Evolutionary conservation across 2,888 invertebrate species (phyloP).

Genomic region (Eremobia ochroleuca): DNA sequence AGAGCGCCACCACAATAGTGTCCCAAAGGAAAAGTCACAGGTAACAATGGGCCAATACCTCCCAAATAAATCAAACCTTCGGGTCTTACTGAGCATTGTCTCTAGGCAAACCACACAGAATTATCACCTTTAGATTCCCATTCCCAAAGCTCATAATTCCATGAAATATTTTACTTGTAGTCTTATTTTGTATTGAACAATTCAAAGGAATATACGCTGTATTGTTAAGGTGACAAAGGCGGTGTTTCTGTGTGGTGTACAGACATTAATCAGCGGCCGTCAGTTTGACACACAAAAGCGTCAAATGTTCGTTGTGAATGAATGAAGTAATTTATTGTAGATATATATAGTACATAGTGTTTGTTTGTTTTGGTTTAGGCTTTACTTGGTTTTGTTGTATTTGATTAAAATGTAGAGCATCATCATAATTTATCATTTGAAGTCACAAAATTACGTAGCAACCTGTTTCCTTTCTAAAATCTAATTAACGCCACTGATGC

Average conservation of each 20-base stretch:
- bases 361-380: conserved; percentile 48
- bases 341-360: conserved; percentile 54
- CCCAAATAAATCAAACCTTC: conserved; percentile 70
- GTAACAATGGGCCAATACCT: conserved; percentile 69
- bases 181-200: conserved; percentile 44
- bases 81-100: conserved; percentile 64
- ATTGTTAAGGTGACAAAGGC: conserved; percentile 33
- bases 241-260: conserved; percentile 39
- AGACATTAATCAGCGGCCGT: conserved; percentile 62
- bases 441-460: background rate
- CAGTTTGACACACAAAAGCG: conserved; percentile 66
- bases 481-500: background rate
- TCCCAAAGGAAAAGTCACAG: conserved; percentile 67
- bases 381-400: conserved; percentile 44
- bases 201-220: conserved; percentile 52
- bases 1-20: conserved; percentile 60
- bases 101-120: conserved; percentile 48
- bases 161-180: conserved; percentile 43
- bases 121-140: conserved; percentile 55
- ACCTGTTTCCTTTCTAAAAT: background rate
- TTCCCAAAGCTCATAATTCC: conserved; percentile 54
- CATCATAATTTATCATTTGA: conserved; percentile 34
- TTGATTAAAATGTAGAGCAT: conserved; percentile 37
- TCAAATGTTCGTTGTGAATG: conserved; percentile 66
- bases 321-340: conserved; percentile 67